Base-by-base conservation (phyloP, 2,888 invertebrate genomes). In the Torymus tubicola region DNA sequence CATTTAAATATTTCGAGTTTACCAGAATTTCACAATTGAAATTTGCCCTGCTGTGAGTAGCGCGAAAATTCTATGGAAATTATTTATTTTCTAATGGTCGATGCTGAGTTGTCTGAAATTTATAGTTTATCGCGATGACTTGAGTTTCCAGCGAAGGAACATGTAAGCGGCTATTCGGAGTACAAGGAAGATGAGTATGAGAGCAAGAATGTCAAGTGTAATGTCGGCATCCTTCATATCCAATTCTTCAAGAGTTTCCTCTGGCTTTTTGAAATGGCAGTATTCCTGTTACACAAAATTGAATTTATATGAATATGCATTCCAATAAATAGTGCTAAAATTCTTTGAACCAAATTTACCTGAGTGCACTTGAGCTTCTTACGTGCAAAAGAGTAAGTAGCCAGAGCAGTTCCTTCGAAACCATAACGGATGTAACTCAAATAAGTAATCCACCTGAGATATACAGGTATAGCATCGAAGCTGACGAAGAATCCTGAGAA, bases 401-500 rank as follows among this genome's bases (percentile, higher is more conserved):
- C 96, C 75, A 98, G 93, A 8, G 98, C 96, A 0, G 97, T 97
- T 63, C 98, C 98, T 92, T 98, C 98, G 92, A 98, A 99, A 55
- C 98, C 97, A 89, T 98, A 99, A 85, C 98, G 93, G 87, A 98
- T 97, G 91, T 98, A 98, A 0, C 98, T 98, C 11, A 98, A 92
- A 88, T 98, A 98, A 0, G 98, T 97, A 87, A 99, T 96, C 98
- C 98, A 98, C 84, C 98, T 94, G 74, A 99, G 93, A 91, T 98
- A 99, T 2, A 96, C 94, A 0, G 98, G 98, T 88, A 99, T 98
- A 1, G 98, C 97, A 90, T 98, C 97, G 92, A 98, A 97, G 82
- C 97, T 98, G 58, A 98, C 98, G 92, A 98, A 98, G 94, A 98
- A 98, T 10, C 98, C 98, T 86, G 97, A 97, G 93, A 98, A 98